Evolutionary conservation across 2,888 invertebrate genomes (phyloP), one percentile per base, ranked within the genome.

Genomic region (Norana najaformis): DNA sequence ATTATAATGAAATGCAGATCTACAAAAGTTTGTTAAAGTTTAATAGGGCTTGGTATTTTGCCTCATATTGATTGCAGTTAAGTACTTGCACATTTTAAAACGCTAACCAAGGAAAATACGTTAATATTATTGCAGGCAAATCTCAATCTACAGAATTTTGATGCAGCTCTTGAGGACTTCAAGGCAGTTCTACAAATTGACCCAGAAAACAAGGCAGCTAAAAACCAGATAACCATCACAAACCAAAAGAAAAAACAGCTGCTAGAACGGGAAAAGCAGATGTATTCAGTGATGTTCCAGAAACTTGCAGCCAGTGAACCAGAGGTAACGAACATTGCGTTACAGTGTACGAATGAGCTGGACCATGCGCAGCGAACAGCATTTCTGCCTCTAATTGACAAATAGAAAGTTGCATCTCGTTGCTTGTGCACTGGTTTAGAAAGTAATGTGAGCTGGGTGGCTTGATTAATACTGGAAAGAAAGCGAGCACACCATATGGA

Each of bases 221-320:
- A 96, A 69, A 96, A 97, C 93, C 97, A 98, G 94, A 95, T 97
- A 5, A 91, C 93, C 82, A 94, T 96, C 89, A 98, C 98, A 95
- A 96, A 96, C 91, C 96, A 96, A 91, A 96, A 96, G 91, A 96
- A 98, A 35, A 97, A 97, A 94, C 96, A 97, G 92, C 96, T 97
- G 93, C 96, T 96, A 92, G 96, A 96, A 90, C 96, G 96, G 91
- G 98, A 98, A 95, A 98, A 97, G 95, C 96, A 97, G 94, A 96
- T 98, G 69, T 99, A 98, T 95, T 97, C 97, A 30, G 98, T 98
- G 95, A 98, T 99, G 98, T 99, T 99, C 95, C 97, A 97, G 93
- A 98, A 98, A 95, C 97, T 98, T 95, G 94, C 95, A n/a, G 93
- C 93, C 91, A 89, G 88, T n/a, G 93, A 93, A 90, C 91, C 92